phyloP scores from a whole-genome alignment of 2,113 vertebrate species.

The Sula dactylatra region DNA sequence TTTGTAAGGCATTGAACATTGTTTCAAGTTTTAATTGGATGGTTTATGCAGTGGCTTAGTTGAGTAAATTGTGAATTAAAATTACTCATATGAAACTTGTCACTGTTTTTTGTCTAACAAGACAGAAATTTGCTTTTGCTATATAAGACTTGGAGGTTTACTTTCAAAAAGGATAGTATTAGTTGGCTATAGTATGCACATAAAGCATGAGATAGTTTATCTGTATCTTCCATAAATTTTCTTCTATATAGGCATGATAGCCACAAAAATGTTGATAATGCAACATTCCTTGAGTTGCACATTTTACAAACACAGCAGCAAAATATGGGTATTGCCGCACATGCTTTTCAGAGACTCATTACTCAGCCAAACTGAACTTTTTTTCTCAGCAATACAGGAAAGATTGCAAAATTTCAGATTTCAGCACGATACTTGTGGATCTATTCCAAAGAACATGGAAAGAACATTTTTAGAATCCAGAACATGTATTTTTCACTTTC shows the following conservation, averaged over 20 bases:
- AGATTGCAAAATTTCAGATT: conserved; percentile 18
- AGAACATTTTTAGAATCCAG: background rate
- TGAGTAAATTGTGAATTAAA: background rate
- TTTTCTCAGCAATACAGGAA: background rate
- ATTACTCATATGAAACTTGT: background rate
- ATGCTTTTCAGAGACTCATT: background rate
- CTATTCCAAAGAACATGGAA: background rate
- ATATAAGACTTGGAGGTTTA: background rate
- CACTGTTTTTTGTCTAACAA: background rate
- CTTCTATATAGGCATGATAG: background rate
- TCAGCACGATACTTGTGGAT: background rate
- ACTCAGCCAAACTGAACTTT: background rate
- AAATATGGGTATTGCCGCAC: background rate
- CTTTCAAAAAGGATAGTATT: background rate
- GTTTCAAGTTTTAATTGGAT: background rate
- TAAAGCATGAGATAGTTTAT: background rate
- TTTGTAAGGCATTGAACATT: background rate
- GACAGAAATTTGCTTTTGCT: background rate
- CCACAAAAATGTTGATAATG: background rate
- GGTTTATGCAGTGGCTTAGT: background rate
- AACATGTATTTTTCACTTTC: background rate
- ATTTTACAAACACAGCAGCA: background rate
- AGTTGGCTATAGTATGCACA: background rate
- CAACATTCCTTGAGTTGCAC: background rate
- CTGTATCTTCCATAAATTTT: background rate